Evolutionary conservation across 1,140 invertebrate species (phyloP), one percentile per base, ranked within the genome.

Genomic region (Matsumurasca onukii): DNA sequence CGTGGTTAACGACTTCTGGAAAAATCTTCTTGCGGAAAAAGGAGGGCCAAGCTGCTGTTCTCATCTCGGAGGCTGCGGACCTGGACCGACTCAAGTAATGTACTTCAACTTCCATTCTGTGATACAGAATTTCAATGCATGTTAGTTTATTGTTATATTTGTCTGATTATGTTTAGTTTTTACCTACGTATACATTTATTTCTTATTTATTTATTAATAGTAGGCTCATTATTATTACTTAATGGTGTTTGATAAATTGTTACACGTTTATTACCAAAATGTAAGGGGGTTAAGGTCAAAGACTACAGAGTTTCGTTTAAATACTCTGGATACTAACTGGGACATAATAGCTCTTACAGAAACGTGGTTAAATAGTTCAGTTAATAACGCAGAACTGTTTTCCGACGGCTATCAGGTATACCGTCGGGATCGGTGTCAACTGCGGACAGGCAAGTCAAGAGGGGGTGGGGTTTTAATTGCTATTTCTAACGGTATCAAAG

Each of bases 291-390:
- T 45, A n/a, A 45, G 39, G n/a, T 45, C 39, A 9, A 45, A 45
- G n/a, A 12, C 39, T 12, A 45, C 9, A 9, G n/a, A 45, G 9
- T 45, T 45, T 45, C 9, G 39, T 45, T 45, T 45, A 45, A 45
- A 45, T 45, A 12, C 39, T n/a, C 31, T 45, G 2, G 15, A 24
- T 9, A 45, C 12, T 9, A 39, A 29, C 30, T 20, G n/a, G 3
- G 64, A 66, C 12, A 29, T 66, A 45, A 29, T 66, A 3, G 31
- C 48, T 2, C 15, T 34, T 3, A 66, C 64, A 5, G 64, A 66
- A 22, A 51, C 64, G 15, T 66, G 39, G 39, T 45, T 45, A 45
- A 45, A 45, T n/a, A 12, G 9, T 12, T 45, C 39, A 12, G 29
- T 48, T 12, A 12, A 12, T 45, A 12, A 9, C n/a, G 9, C 39